These are phyloP conservation scores for Macrobrachium rosenbergii DNA, from an alignment of 1,140 invertebrate genomes.

Conservation along the genomic window DNA sequence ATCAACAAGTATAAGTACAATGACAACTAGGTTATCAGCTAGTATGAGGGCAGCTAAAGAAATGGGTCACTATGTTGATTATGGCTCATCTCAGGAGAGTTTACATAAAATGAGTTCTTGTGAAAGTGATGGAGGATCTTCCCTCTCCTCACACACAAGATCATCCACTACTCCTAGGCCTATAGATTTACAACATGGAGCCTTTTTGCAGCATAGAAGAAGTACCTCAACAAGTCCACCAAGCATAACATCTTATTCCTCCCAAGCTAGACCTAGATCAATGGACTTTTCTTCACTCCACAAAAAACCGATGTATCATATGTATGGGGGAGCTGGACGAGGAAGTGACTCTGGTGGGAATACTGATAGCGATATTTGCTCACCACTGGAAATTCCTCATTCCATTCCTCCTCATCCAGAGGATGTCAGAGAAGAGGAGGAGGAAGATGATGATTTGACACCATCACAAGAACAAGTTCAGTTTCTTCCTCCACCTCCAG, in stretches of 20 bases:
- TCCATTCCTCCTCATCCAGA: conserved; percentile 69
- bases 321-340: conserved; percentile 63
- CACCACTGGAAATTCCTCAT: conserved; percentile 66
- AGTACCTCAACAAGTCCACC: conserved; percentile 64
- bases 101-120: conserved; percentile 66
- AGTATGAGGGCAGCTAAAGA: conserved; percentile 63
- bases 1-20: conserved; percentile 40
- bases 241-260: conserved; percentile 63
- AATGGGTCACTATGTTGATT: conserved; percentile 65
- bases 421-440: conserved; percentile 77
- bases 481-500: conserved; percentile 72
- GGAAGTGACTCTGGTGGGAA: conserved; percentile 65
- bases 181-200: conserved; percentile 56
- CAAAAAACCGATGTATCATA: conserved; percentile 61
- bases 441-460: conserved; percentile 71
- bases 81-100: conserved; percentile 64
- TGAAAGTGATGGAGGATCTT: conserved; percentile 66
- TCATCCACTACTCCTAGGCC: conserved; percentile 65
- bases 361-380: conserved; percentile 65
- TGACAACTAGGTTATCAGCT: conserved; percentile 58
- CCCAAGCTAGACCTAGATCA: conserved; percentile 51
- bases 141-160: conserved; percentile 63
- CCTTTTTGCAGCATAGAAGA: conserved; percentile 57
- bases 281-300: conserved; percentile 63
- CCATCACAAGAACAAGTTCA: conserved; percentile 70